Conservation (phyloP, 2,888 invertebrate species). For the Synergus japonicus region DNA sequence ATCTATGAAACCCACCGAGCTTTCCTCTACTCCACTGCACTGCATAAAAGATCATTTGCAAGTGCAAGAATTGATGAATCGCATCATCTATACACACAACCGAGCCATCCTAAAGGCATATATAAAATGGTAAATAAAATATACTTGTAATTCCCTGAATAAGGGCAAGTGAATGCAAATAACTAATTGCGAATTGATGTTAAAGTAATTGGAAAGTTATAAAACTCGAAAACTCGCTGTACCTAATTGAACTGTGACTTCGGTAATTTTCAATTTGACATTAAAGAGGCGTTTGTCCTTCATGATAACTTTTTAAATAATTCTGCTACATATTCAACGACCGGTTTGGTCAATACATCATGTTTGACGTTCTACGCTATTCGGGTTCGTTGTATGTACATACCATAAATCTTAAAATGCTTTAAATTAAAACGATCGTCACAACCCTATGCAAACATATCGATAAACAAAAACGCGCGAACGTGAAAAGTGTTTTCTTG, state of each 20-base stretch:
- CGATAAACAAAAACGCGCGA: background rate
- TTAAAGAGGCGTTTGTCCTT: background rate
- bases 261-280: background rate
- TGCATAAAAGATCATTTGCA: constrained; percentile 31
- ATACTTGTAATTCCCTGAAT: no score
- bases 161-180: no score
- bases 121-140: background rate
- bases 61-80: background rate
- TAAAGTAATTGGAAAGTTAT: no score
- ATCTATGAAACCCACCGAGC: constrained; percentile 20
- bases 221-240: no score
- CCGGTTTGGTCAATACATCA: background rate
- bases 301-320: background rate
- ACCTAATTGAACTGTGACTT: background rate
- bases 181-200: no score
- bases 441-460: constrained; percentile 4
- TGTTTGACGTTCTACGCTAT: constrained; percentile 4
- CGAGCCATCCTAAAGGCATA: background rate
- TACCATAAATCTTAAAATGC: constrained; percentile 12
- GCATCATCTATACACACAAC: background rate
- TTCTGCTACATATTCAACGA: background rate
- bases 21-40: constrained; percentile 13
- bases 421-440: constrained; percentile 3
- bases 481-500: background rate
- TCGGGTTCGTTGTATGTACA: background rate